Evolutionary conservation across 2,797 vertebrate genomes (phyloP).

Genomic region (Lepilemur septentrionalis): DNA sequence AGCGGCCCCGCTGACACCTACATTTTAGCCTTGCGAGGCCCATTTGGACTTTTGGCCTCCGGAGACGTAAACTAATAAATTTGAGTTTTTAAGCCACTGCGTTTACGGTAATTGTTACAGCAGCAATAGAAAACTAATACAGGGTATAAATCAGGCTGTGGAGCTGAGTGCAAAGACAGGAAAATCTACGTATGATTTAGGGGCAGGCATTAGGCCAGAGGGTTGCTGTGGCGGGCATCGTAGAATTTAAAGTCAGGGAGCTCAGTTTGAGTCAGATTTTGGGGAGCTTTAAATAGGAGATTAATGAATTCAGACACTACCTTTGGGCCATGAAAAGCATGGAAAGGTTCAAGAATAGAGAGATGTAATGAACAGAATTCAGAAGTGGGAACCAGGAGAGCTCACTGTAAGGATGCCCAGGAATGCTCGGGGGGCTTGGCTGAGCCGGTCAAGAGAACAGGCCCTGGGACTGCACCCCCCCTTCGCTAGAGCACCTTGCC

Average conservation of each 20-base stretch:
- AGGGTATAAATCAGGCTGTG: not conserved
- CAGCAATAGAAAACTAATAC: not conserved
- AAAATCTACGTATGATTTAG: not conserved
- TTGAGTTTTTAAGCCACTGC: not conserved
- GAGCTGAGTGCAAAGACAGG: not conserved
- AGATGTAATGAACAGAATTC: not conserved
- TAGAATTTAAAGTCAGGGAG: constrained; percentile 27
- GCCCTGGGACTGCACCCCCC: too few species aligned
- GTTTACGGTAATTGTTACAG: not conserved
- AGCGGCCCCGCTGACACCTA: too few species aligned
- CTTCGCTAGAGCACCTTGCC: not conserved
- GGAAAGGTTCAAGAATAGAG: not conserved
- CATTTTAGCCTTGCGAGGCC: not conserved
- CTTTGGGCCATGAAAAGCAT: not conserved
- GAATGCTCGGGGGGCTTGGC: fast-evolving
- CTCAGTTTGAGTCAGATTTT: not conserved
- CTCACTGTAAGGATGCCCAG: not conserved
- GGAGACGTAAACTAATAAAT: not conserved
- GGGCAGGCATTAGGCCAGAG: not conserved
- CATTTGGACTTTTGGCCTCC: not conserved
- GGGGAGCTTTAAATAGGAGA: not conserved
- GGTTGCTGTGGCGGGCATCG: not conserved
- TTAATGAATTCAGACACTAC: not conserved
- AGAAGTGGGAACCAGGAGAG: not conserved
- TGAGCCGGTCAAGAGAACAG: fast-evolving